A percentile compares a stretch with the other conserved stretches of the same genome.
These are phyloP conservation scores for Muscicapa comitata DNA, from an alignment of 2,797 vertebrate species.

Conservation along the genomic window DNA sequence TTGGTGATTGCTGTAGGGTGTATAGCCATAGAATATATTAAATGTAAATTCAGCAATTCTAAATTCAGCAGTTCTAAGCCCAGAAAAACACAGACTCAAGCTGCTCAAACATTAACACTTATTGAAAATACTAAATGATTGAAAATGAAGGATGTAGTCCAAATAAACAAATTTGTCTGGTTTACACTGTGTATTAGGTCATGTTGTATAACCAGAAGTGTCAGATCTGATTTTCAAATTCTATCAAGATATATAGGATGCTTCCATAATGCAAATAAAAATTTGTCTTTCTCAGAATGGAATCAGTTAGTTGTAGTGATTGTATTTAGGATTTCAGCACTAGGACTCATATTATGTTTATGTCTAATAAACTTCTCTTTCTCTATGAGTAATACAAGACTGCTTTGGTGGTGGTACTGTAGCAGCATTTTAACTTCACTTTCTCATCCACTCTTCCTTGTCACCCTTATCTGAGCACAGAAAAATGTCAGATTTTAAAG, in stretches of 20 bases:
- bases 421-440: not conserved
- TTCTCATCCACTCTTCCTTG: not conserved
- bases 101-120: not conserved
- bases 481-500: not conserved
- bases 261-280: not conserved
- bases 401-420: not conserved
- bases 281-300: not conserved
- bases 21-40: not conserved
- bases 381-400: not conserved
- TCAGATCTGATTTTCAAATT: not conserved
- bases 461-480: not conserved
- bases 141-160: not conserved
- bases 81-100: not conserved
- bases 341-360: not conserved
- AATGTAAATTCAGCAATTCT: conserved; percentile 25
- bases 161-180: not conserved
- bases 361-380: not conserved
- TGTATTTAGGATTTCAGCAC: not conserved
- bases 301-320: not conserved
- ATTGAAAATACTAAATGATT: not conserved
- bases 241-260: accelerated
- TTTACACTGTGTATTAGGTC: accelerated
- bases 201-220: not conserved
- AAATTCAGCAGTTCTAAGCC: not conserved
- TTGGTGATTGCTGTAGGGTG: not conserved